Conservation (phyloP, 2,113 vertebrate species). For the Paratilapia polleni region DNA sequence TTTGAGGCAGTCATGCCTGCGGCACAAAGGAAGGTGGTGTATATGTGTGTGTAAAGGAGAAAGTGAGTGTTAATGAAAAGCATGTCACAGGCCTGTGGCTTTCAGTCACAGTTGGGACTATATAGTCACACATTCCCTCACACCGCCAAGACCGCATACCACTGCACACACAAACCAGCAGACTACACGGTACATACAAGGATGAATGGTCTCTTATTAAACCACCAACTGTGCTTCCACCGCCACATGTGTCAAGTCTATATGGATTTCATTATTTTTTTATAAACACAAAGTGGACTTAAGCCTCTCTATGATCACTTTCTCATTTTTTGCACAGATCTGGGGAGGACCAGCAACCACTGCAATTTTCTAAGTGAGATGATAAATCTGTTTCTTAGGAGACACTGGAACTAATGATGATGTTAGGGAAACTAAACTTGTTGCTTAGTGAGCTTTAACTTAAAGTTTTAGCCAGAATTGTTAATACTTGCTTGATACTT, state of each 20-base stretch:
- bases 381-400: background rate
- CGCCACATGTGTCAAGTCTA: conserved; percentile 39
- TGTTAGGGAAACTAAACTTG: background rate
- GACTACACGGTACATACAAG: conserved; percentile 11
- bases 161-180: conserved; percentile 27
- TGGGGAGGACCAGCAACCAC: background rate
- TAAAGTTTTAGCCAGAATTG: background rate
- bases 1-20: background rate
- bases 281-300: background rate
- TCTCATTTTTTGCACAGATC: background rate
- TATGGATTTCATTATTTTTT: conserved; percentile 36
- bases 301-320: background rate
- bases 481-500: background rate
- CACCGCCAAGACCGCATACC: conserved; percentile 31
- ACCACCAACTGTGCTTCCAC: conserved; percentile 32
- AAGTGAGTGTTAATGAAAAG: conserved; percentile 64
- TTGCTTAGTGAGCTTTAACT: background rate
- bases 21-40: conserved; percentile 13
- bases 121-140: conserved; percentile 56
- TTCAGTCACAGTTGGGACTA: conserved; percentile 33
- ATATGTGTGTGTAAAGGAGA: conserved; percentile 21
- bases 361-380: background rate
- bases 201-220: conserved; percentile 62
- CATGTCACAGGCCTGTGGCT: conserved; percentile 49
- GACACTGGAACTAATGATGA: background rate